phyloP scores from a whole-genome alignment of 2,113 vertebrate genomes.

The Cebus imitator region DNA sequence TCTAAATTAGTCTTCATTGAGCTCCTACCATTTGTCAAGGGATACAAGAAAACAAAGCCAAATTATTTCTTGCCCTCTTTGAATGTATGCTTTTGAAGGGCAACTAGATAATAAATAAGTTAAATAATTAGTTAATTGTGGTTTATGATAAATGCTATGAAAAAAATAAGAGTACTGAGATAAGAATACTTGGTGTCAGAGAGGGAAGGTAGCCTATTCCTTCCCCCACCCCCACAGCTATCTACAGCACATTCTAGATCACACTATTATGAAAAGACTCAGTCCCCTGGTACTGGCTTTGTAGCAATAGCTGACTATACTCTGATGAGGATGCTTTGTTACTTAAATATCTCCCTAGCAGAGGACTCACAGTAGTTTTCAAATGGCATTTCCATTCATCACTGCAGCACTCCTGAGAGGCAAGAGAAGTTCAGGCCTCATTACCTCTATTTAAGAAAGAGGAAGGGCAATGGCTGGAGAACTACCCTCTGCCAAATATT shows the following conservation, averaged over 20 bases:
- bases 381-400: conserved; percentile 44
- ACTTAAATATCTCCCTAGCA: conserved; percentile 26
- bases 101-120: background rate
- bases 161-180: background rate
- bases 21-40: background rate
- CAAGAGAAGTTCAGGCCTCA: conserved; percentile 43
- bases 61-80: fast-evolving
- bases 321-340: background rate
- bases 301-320: background rate
- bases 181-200: background rate
- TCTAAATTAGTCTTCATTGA: background rate
- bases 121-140: background rate
- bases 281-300: background rate
- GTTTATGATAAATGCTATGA: background rate
- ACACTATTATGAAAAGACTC: background rate
- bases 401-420: conserved; percentile 18
- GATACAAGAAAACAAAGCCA: background rate
- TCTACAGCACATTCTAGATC: background rate
- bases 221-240: too few relatives aligned
- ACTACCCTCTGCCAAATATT: background rate
- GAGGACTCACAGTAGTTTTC: conserved; percentile 39
- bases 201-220: background rate
- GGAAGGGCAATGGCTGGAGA: background rate
- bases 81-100: background rate
- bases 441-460: conserved; percentile 24